Base-by-base conservation (phyloP, 2,888 invertebrate species). In the Amphiduros pacificus region DNA sequence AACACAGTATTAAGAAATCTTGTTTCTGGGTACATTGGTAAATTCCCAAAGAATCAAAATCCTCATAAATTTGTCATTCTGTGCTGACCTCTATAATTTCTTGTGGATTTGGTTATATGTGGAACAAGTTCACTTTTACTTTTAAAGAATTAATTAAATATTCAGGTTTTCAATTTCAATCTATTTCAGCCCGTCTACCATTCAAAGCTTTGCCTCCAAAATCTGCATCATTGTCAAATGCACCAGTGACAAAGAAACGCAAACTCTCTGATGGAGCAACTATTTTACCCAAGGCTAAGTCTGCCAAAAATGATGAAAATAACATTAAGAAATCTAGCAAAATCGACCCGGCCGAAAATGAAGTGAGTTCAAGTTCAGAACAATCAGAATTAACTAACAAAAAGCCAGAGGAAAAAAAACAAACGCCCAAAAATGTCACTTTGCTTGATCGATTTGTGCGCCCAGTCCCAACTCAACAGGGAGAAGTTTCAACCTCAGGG, bases 401-500 rank as follows among this genome's bases (percentile, higher is more conserved):
- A 28, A 40, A 17, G 11, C 24, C 11, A n/a, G 26, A 22, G 40
- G 22, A 2, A 1, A n/a, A 17, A 6, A 20, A 58, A n/a, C 49
- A 20, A 24, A 32, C 17, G 29, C 20, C 41, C 1, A 31, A 56
- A 26, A 49, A 28, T 22, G 22, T 55, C 9, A 64, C 67, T 29
- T 36, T 66, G 4, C 26, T 71, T 56, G 73, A 74, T 6, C 66
- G 67, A 40, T 74, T 74, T 70, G 71, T 75, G 2, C 59, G 67
- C 6, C 36, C 55, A 29, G 62, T 62, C 3, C n/a, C n/a, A n/a
- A n/a, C n/a, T n/a, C 67, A 64, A 29, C 59, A 69, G 36, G 71
- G 72, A 31, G 77, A 76, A 61, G 61, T 65, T 2, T 58, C 63
- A n/a, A 65, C 65, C 5, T 76, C 78, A 4, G 76, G 75, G 4